Evolutionary conservation across 2,888 invertebrate species (phyloP).

Genomic region (Stenoptilia bipunctidactyla): DNA sequence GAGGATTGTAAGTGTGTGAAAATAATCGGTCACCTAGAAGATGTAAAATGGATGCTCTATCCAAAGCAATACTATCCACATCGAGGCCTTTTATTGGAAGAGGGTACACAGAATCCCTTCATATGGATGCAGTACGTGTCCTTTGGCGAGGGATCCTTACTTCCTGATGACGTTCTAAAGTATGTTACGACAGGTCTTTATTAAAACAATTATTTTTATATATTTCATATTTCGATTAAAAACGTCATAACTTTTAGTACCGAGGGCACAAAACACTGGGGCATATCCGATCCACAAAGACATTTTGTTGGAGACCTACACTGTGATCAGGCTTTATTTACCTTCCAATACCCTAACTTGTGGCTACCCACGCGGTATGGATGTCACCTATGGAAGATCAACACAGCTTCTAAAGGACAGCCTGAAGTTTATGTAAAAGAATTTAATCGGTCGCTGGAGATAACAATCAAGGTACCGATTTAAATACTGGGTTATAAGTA

Average conservation of each 20-base stretch:
- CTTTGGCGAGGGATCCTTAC: constrained; percentile 34
- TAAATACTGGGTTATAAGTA: too few relatives aligned
- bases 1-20: constrained; percentile 36
- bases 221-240: too few relatives aligned
- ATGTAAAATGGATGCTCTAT: constrained; percentile 28
- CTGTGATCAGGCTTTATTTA: constrained; percentile 44
- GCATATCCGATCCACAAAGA: constrained; percentile 37
- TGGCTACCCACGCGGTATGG: constrained; percentile 34
- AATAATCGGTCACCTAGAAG: constrained; percentile 39
- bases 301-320: constrained; percentile 40
- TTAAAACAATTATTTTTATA: too few relatives aligned
- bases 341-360: constrained; percentile 48
- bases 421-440: constrained; percentile 32
- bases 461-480: constrained; percentile 36
- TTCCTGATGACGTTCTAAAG: constrained; percentile 42
- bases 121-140: constrained; percentile 48
- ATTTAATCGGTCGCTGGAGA: constrained; percentile 31
- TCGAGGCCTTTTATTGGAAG: constrained; percentile 33
- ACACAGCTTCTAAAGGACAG: constrained; percentile 35
- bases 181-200: too few relatives aligned
- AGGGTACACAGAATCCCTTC: constrained; percentile 36
- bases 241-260: too few relatives aligned
- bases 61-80: constrained; percentile 27
- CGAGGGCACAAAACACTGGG: too few relatives aligned
- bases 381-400: constrained; percentile 35